Evolutionary conservation across 2,888 invertebrate species (phyloP).

Genomic region (Bruchidius siliquastri): DNA sequence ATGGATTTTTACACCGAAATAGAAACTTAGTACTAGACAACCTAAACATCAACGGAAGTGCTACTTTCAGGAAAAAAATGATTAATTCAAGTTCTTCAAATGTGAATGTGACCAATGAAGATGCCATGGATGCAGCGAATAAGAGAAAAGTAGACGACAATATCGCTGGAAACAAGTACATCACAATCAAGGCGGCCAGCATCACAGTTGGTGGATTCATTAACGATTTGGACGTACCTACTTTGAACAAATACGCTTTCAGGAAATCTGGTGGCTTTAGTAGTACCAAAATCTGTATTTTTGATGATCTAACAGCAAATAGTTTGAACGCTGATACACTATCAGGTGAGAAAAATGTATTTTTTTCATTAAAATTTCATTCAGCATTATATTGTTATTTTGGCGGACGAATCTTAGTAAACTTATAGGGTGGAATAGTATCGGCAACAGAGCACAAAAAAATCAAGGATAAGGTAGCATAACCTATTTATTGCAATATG

Average conservation of each 20-base stretch:
- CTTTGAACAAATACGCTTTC: conserved; percentile 48
- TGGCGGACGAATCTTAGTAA: too few relatives aligned
- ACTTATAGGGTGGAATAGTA: too few relatives aligned
- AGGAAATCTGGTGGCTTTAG: conserved; percentile 50
- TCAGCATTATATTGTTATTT: too few relatives aligned
- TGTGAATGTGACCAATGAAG: too few relatives aligned
- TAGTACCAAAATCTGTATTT: conserved; percentile 41
- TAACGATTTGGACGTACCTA: conserved; percentile 48
- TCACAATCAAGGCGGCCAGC: conserved; percentile 41
- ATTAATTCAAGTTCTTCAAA: neutral
- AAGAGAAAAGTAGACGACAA: neutral
- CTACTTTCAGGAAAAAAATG: conserved; percentile 28
- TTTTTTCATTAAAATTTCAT: too few relatives aligned
- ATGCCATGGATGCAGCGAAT: neutral
- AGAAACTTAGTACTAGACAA: conserved; percentile 26
- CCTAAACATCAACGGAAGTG: conserved; percentile 35
- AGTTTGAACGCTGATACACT: conserved; percentile 8
- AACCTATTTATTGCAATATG: too few relatives aligned
- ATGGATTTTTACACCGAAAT: conserved; percentile 29
- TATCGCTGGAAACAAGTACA: neutral
- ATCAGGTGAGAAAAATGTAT: conserved; percentile 11
- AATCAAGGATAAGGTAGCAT: too few relatives aligned
- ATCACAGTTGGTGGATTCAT: conserved; percentile 48
- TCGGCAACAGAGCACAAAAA: too few relatives aligned
- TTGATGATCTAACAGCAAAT: conserved; percentile 39